phyloP scores from a whole-genome alignment of 2,113 vertebrate genomes.

The Nannospalax galili region DNA sequence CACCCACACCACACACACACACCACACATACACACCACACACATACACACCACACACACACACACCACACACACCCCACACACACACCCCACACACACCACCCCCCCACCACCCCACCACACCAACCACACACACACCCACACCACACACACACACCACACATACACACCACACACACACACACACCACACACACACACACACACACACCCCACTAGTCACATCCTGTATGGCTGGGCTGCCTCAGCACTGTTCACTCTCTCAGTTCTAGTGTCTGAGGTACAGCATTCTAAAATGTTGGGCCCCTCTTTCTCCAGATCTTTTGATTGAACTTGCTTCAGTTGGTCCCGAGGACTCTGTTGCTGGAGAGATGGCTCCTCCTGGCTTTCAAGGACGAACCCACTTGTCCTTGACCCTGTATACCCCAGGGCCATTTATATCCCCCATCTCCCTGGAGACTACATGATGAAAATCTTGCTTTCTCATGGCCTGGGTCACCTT shows the following conservation, averaged over 20 bases:
- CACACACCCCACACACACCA: background rate
- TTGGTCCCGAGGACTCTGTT: background rate
- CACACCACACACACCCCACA: background rate
- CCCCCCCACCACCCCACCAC: too few species aligned
- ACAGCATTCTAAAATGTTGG: background rate
- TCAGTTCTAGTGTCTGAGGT: background rate
- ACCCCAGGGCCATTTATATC: accelerated
- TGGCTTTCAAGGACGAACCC: background rate
- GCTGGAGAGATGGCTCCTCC: background rate
- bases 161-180: background rate
- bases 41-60: background rate
- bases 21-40: too few species aligned
- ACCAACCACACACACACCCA: background rate
- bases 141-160: background rate
- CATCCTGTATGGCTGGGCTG: background rate
- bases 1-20: background rate
- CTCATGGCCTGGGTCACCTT: background rate
- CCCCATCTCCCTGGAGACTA: background rate
- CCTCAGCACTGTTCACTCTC: background rate
- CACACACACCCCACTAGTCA: background rate
- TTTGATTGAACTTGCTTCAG: background rate
- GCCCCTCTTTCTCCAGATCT: background rate
- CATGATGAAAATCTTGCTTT: background rate
- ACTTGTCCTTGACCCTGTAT: background rate
- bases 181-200: background rate